Conservation (phyloP, 2,888 invertebrate genomes). For the Philereme transversata region DNA sequence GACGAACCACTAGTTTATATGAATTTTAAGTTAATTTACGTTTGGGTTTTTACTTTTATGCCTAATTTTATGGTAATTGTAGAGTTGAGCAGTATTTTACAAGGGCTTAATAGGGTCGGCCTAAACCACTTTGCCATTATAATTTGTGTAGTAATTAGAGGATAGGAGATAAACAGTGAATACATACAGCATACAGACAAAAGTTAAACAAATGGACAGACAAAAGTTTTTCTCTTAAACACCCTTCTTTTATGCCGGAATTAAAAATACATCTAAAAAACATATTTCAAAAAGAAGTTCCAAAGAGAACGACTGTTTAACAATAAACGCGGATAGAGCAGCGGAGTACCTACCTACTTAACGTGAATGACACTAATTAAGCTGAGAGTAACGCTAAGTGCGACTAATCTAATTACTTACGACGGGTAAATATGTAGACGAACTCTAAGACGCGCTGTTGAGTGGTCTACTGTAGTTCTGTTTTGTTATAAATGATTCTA, state of each 20-base stretch:
- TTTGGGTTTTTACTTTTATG: constrained; percentile 25
- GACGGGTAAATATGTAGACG: constrained; percentile 18
- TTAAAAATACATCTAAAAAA: too few species aligned
- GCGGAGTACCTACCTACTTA: constrained; percentile 20
- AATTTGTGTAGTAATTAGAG: background rate
- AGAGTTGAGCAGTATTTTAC: constrained; percentile 23
- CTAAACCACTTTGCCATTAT: background rate
- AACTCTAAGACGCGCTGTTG: constrained; percentile 8
- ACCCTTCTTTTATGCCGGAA: too few species aligned
- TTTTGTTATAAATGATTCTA: constrained; percentile 2
- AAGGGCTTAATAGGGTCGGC: constrained; percentile 11
- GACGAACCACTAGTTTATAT: constrained; percentile 28
- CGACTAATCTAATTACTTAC: constrained; percentile 40
- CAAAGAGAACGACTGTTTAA: background rate
- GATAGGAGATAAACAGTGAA: background rate
- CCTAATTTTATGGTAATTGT: constrained; percentile 24
- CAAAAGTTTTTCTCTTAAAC: too few species aligned
- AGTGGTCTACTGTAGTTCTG: constrained; percentile 20
- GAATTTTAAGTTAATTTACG: constrained; percentile 33
- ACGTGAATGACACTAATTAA: constrained; percentile 44
- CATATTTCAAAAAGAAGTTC: background rate
- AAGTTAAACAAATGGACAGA: too few species aligned
- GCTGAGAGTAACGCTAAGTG: constrained; percentile 39
- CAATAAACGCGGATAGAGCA: constrained; percentile 15
- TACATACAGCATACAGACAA: too few species aligned